These are phyloP conservation scores for Actinostola sp. DNA, from an alignment of 92 coral and sea anemone genomes.

Conservation along the genomic window DNA sequence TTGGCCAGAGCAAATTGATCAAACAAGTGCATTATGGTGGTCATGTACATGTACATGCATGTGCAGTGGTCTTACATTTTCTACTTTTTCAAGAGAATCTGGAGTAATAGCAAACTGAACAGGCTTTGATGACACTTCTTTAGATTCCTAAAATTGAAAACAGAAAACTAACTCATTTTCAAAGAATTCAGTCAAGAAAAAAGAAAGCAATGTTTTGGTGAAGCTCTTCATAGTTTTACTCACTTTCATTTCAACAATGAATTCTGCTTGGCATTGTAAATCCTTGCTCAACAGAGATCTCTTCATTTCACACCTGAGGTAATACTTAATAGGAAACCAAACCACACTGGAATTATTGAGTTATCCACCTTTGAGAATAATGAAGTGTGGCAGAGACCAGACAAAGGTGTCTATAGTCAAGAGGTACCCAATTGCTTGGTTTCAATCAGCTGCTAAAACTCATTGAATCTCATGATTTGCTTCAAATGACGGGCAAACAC, in stretches of 20 bases:
- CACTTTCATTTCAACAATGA: constrained; percentile 94
- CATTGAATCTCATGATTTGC: too few species aligned
- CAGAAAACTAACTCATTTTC: neutral
- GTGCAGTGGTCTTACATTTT: constrained; percentile 67
- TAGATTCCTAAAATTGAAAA: constrained; percentile 2
- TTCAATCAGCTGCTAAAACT: too few species aligned
- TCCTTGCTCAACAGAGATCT: constrained; percentile 90
- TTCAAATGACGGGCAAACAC: too few species aligned
- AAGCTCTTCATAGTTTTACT: neutral
- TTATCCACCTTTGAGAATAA: too few species aligned
- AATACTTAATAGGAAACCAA: constrained; percentile 58
- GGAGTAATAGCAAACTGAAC: constrained; percentile 93
- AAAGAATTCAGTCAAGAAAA: neutral
- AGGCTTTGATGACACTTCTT: constrained; percentile 54
- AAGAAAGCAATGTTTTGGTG: neutral
- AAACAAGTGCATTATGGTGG: neutral
- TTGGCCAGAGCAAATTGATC: too few species aligned
- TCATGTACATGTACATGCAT: neutral
- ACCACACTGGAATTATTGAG: too few species aligned
- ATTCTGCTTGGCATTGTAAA: constrained; percentile 86
- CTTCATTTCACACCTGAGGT: constrained; percentile 91
- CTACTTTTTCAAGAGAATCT: constrained; percentile 93
- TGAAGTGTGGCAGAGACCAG: too few species aligned
- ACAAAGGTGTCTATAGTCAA: too few species aligned
- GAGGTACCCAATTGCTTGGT: too few species aligned